A percentile compares a stretch with the other conserved stretches of the same genome.
Conservation (phyloP, 2,113 vertebrate species). For the Macaca nemestrina region DNA sequence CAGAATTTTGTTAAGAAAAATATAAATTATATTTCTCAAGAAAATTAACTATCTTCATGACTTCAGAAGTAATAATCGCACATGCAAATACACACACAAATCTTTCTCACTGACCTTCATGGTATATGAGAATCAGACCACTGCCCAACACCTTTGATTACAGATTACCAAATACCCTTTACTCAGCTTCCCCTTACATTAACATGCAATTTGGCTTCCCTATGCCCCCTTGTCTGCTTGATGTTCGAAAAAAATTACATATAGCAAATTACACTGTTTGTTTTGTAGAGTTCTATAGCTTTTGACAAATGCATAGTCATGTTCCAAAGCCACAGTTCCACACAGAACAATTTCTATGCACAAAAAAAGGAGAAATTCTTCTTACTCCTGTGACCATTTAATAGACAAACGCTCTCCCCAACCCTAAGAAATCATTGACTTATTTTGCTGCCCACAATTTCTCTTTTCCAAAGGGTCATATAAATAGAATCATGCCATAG, state of each 20-base stretch:
- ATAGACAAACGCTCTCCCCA: neutral
- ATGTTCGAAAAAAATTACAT: neutral
- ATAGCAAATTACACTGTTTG: neutral
- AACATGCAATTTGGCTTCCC: neutral
- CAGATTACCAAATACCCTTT: neutral
- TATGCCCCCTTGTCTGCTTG: neutral
- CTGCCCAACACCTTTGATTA: neutral
- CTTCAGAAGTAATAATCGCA: neutral
- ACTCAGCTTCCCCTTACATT: neutral
- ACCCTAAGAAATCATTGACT: neutral
- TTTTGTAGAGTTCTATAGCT: neutral
- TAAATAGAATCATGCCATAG: neutral
- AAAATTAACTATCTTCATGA: neutral
- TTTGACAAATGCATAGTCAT: neutral
- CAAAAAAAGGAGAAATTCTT: neutral
- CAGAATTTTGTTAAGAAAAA: neutral
- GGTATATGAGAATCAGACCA: neutral
- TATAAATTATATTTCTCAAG: neutral
- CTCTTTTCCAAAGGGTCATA: neutral
- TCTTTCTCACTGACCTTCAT: neutral
- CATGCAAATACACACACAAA: neutral
- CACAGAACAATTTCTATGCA: neutral
- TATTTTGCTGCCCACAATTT: neutral
- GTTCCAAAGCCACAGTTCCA: neutral
- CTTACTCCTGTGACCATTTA: neutral